Conservation (phyloP, 2,888 invertebrate species). For the Physocephala rufipes region DNA sequence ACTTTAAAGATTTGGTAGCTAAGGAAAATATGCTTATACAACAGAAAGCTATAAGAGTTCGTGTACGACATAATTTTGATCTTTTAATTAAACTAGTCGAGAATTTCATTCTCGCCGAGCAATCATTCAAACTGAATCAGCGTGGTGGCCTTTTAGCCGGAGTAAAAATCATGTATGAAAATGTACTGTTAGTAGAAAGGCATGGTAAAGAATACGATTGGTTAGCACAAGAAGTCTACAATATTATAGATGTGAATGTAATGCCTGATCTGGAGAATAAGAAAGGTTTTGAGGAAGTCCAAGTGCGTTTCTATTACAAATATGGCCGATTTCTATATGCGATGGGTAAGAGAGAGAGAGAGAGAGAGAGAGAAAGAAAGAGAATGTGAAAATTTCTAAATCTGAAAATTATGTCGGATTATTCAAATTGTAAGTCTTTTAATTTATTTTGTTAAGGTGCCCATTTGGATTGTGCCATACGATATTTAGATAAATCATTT, state of each 20-base stretch:
- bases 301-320: conserved; percentile 53
- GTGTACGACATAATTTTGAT: conserved; percentile 48
- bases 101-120: conserved; percentile 55
- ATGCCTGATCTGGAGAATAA: conserved; percentile 42
- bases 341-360: conserved; percentile 38
- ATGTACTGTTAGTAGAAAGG: conserved; percentile 49
- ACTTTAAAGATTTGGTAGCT: conserved; percentile 51
- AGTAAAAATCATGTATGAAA: conserved; percentile 52
- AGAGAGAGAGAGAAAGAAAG: no score
- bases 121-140: conserved; percentile 44
- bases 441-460: not conserved
- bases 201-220: conserved; percentile 51
- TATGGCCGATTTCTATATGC: conserved; percentile 46
- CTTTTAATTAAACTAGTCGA: conserved; percentile 53
- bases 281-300: conserved; percentile 46
- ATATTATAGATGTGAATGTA: conserved; percentile 45
- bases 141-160: conserved; percentile 47
- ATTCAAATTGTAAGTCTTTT: no score
- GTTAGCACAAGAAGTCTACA: conserved; percentile 50
- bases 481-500: conserved; percentile 1
- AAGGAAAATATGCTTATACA: conserved; percentile 52
- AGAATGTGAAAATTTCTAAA: no score
- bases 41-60: conserved; percentile 47
- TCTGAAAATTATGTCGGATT: no score
- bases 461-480: not conserved